phyloP scores from a whole-genome alignment of 2,797 vertebrate species.

The Myotis vivesi region DNA sequence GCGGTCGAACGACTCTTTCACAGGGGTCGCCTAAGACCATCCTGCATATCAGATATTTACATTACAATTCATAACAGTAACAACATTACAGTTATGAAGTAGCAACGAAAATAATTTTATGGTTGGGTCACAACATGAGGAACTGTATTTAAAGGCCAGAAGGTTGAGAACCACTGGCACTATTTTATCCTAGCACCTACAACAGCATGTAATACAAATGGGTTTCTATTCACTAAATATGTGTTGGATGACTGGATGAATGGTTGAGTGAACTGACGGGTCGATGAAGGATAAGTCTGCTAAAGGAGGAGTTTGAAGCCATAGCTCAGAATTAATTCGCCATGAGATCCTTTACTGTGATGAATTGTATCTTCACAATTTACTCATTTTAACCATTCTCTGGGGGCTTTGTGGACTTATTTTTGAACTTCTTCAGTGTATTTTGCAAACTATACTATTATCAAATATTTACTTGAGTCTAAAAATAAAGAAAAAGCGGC shows the following conservation, averaged over 20 bases:
- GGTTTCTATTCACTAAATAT: neutral
- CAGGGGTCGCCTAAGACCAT: too few relatives aligned
- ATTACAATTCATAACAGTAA: too few relatives aligned
- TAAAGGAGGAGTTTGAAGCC: neutral
- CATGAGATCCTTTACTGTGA: neutral
- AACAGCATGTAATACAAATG: neutral
- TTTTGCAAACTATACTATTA: neutral
- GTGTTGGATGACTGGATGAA: neutral
- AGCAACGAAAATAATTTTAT: too few relatives aligned
- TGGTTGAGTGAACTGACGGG: neutral
- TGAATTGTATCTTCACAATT: neutral
- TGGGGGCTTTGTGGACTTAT: neutral
- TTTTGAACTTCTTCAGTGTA: conserved; percentile 21
- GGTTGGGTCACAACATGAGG: too few relatives aligned
- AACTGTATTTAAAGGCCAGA: too few relatives aligned
- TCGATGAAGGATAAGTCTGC: neutral
- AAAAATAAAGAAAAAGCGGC: neutral
- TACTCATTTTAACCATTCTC: neutral
- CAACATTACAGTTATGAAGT: too few relatives aligned
- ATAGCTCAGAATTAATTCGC: neutral
- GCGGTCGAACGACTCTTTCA: too few relatives aligned
- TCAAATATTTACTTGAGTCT: conserved; percentile 6
- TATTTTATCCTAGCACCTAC: neutral
- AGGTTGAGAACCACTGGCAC: too few relatives aligned
- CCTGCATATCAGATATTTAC: too few relatives aligned